Base-by-base conservation (phyloP, 2,113 vertebrate genomes). In the Onychostoma macrolepis region DNA sequence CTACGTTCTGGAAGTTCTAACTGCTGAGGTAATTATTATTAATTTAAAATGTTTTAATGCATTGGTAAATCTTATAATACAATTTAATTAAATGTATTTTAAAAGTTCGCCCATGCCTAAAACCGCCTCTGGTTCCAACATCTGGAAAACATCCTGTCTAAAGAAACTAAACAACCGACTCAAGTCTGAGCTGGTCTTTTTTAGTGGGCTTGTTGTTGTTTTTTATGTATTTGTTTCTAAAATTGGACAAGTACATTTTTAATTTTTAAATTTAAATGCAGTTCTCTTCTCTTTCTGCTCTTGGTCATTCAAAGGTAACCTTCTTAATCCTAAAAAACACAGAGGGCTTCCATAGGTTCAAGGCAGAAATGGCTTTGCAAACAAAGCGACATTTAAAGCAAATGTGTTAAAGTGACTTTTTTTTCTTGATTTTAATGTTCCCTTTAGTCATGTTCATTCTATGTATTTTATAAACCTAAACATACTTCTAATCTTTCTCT, bases 321-420 rank as follows among this genome's bases (percentile, higher is more conserved):
- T 21, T 81, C 1, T 81, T 81, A 26, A 81, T 81, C 24, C 24
- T 81, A 36, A 58, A 81, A 24, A 81, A 81, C 12, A 81, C 56
- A 19, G 56, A 81, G 56, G 79, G 53, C 79, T 81, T 81, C 56
- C 50, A 81, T 21, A 81, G 53, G 10, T 63, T 63, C 53, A 56
- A 81, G 33, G 12, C 56, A 41, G 79, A 81, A 81, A 41, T 9
- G 36, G 24, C 56, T 7, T 26, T 81, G 15, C 17, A 11, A 21
- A 79, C 48, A 33, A 19, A 30, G 45, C 17, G 45, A 30, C 50
- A 30, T 56, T 79, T 79, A 30, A 7, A 33, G 30, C 58, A 79
- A 28, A 26, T 21, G 36, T 72, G 33, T 41, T 5, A 24, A 72
- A 24, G 19, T 38, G 1, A 0, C 0, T 10, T 72, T 28, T 61